Percentiles rank a stretch among this genome's conserved stretches.
Conservation (phyloP, 2,113 vertebrate species). For the Saguinus imperator region DNA sequence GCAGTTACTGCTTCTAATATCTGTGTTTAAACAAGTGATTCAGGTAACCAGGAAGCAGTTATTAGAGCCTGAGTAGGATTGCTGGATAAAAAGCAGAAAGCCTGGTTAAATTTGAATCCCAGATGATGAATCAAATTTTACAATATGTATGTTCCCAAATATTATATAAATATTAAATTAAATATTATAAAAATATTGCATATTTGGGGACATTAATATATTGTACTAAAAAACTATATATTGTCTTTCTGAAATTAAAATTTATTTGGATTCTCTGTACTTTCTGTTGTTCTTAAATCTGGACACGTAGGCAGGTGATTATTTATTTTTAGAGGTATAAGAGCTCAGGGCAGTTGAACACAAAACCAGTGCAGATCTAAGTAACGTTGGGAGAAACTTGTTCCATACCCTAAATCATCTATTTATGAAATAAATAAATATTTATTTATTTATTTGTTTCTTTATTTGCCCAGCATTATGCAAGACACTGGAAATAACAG, state of each 20-base stretch:
- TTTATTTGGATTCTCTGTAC: not conserved
- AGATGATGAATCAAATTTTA: slow-evolving; percentile 34
- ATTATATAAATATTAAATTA: slow-evolving; percentile 42
- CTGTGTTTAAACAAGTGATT: slow-evolving; percentile 8
- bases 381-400: not conserved
- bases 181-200: slow-evolving; percentile 14
- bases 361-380: not conserved
- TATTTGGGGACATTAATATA: not conserved
- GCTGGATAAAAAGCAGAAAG: not conserved
- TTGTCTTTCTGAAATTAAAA: slow-evolving; percentile 7
- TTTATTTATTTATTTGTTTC: not conserved
- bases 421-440: not conserved
- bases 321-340: not conserved
- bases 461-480: not conserved
- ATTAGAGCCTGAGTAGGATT: not conserved
- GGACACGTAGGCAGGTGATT: not conserved
- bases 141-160: not conserved
- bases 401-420: not conserved
- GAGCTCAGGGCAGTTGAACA: not conserved
- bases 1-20: not conserved
- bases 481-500: not conserved
- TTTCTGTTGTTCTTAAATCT: slow-evolving; percentile 14
- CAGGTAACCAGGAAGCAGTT: not conserved
- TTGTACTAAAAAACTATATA: not conserved
- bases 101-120: slow-evolving; percentile 12